A percentile compares a stretch with the other conserved stretches of the same genome.
Conservation (phyloP, 2,888 invertebrate genomes). For the Epiblema foenella region DNA sequence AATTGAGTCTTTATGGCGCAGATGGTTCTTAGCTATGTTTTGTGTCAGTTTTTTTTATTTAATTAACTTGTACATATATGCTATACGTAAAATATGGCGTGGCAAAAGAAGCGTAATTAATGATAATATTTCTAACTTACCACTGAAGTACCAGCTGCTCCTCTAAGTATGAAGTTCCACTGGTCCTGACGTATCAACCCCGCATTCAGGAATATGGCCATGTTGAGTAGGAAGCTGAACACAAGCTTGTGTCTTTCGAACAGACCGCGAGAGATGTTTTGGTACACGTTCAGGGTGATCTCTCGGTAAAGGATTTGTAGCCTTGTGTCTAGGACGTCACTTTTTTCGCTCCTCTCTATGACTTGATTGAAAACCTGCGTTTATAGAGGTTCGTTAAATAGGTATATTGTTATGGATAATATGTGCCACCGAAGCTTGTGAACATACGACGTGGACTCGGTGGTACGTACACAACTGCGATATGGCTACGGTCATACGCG, state of each 20-base stretch:
- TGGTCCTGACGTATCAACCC: slow-evolving; percentile 85
- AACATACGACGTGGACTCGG: no score
- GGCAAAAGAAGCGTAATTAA: no score
- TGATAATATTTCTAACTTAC: slow-evolving; percentile 57
- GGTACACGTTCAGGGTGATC: slow-evolving; percentile 92
- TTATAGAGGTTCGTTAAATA: not conserved
- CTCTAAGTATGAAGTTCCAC: slow-evolving; percentile 92
- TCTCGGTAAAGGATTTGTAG: slow-evolving; percentile 89
- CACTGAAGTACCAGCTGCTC: slow-evolving; percentile 86
- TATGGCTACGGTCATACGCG: no score
- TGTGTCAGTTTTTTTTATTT: no score
- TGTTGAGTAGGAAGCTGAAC: slow-evolving; percentile 93
- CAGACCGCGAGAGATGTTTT: slow-evolving; percentile 94
- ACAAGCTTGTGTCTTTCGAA: slow-evolving; percentile 96
- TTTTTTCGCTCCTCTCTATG: slow-evolving; percentile 90
- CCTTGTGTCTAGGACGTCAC: slow-evolving; percentile 87
- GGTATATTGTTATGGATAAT: not conserved
- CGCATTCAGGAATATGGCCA: slow-evolving; percentile 89
- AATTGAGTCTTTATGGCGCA: no score
- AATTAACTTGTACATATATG: no score
- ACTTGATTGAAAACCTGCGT: slow-evolving; percentile 91
- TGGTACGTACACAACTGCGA: no score
- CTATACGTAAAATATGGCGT: no score
- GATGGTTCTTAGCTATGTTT: no score
- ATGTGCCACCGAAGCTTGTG: no score